Conservation (phyloP, 2,888 invertebrate genomes). For the Caenorhabditis macrosperma region DNA sequence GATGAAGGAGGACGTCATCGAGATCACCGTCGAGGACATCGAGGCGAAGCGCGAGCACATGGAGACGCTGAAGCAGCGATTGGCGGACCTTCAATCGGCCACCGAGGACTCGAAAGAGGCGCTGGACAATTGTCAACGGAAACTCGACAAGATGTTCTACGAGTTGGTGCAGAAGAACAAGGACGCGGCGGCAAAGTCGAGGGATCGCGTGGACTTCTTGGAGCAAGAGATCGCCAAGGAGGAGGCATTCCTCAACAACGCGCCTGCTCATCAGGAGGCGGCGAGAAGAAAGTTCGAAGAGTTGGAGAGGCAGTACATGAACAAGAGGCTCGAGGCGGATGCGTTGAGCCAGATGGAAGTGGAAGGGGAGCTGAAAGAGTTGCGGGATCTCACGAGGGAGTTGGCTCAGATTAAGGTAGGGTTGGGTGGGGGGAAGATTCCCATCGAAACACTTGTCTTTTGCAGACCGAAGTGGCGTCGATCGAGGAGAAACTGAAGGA, state of each 20-base stretch:
- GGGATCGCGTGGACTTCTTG: constrained; percentile 82
- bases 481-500: too few relatives aligned
- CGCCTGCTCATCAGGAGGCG: too few relatives aligned
- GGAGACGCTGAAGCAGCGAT: not conserved
- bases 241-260: constrained; percentile 81
- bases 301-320: too few relatives aligned
- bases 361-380: too few relatives aligned
- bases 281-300: too few relatives aligned
- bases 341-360: too few relatives aligned
- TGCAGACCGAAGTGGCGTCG: too few relatives aligned
- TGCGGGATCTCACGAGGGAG: too few relatives aligned
- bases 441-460: too few relatives aligned
- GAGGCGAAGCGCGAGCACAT: not conserved
- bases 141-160: constrained; percentile 16
- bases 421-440: too few relatives aligned
- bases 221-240: constrained; percentile 82
- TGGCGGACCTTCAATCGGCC: not conserved
- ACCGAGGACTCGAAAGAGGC: not conserved
- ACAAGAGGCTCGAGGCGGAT: too few relatives aligned
- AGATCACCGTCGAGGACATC: not conserved
- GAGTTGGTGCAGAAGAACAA: constrained; percentile 82
- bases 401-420: too few relatives aligned
- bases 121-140: not conserved
- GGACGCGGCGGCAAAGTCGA: constrained; percentile 78
- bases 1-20: not conserved